Percentiles rank a stretch among this genome's conserved stretches.
Conservation (phyloP, 2,113 vertebrate genomes). For the Alouatta palliata region DNA sequence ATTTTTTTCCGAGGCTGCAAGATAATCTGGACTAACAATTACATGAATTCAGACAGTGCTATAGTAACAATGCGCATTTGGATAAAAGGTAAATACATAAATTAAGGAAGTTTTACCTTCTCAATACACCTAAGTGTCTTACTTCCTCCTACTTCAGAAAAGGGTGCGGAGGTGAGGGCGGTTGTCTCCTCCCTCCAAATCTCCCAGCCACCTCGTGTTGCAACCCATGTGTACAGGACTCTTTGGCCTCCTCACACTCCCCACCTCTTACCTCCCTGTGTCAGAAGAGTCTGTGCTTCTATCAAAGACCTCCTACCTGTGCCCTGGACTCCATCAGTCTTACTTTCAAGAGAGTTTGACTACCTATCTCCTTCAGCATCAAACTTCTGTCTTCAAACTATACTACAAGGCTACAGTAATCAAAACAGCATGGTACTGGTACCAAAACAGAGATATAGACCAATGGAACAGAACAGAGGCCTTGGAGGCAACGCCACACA, state of each 20-base stretch:
- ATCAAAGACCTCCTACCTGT: not conserved
- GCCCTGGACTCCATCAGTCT: not conserved
- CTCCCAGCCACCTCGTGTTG: not conserved
- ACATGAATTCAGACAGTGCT: not conserved
- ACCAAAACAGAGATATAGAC: no score
- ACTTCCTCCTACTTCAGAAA: not conserved
- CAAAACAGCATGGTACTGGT: no score
- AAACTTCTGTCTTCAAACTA: not conserved
- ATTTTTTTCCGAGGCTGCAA: not conserved
- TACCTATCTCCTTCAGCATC: not conserved
- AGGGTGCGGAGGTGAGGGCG: not conserved
- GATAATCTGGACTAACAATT: not conserved
- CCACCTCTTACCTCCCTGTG: not conserved
- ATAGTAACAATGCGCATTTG: not conserved
- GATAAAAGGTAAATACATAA: not conserved
- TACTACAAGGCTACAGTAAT: no score
- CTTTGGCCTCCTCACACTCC: not conserved
- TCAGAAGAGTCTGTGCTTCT: not conserved
- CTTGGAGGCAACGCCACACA: no score
- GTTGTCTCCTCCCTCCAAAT: not conserved
- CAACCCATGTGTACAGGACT: not conserved
- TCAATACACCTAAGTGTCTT: not conserved
- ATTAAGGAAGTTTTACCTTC: not conserved
- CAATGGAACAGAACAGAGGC: no score
- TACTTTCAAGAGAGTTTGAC: not conserved